A percentile compares a stretch with the other conserved stretches of the same genome.
Conservation (phyloP, 2,797 vertebrate species). For the Poeciliopsis infans region DNA sequence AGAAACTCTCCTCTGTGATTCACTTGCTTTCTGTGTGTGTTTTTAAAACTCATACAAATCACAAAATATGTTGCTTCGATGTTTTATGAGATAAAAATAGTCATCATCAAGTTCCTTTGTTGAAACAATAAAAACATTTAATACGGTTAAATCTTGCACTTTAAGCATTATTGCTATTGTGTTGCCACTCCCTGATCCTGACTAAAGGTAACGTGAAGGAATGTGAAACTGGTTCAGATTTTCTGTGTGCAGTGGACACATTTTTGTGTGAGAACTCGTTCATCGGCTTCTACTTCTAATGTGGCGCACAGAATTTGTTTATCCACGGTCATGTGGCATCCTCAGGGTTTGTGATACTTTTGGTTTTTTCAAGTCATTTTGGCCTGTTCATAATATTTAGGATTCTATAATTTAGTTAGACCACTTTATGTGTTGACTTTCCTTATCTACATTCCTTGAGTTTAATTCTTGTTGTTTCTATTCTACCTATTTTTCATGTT, state of each 20-base stretch:
- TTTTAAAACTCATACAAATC: neutral
- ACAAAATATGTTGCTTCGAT: neutral
- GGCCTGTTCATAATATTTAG: neutral
- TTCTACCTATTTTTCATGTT: neutral
- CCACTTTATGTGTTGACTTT: neutral
- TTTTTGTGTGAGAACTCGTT: conserved; percentile 7
- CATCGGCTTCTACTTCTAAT: neutral
- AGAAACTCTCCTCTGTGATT: neutral
- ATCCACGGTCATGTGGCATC: neutral
- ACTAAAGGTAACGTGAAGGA: neutral
- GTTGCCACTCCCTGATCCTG: neutral
- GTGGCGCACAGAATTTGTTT: neutral
- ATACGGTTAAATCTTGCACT: neutral
- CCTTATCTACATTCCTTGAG: neutral
- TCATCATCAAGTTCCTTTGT: neutral
- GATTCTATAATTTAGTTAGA: neutral
- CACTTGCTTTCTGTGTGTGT: neutral
- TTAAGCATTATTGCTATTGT: neutral
- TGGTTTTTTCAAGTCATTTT: neutral
- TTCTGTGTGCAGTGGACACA: neutral
- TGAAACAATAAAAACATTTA: neutral
- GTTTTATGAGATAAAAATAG: neutral
- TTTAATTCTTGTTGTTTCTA: neutral
- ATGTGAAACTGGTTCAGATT: neutral
- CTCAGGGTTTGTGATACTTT: neutral